Conservation (phyloP, 1,140 invertebrate genomes). For the Chelonus insularis region DNA sequence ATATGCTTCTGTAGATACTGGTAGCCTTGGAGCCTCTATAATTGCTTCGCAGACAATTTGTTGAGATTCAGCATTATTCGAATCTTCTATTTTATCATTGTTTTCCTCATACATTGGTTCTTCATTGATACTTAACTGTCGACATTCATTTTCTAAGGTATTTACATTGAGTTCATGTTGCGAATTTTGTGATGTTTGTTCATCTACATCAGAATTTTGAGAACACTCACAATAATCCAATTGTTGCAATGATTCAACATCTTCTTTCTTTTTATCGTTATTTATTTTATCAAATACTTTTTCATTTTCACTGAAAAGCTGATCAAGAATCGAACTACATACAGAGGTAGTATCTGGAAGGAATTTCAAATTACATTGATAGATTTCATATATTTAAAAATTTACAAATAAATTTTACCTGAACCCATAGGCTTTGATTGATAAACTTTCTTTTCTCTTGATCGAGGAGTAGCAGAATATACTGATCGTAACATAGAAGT, state of each 20-base stretch:
- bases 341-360: constrained; percentile 16
- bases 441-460: not conserved
- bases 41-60: not conserved
- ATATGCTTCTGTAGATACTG: too few species aligned
- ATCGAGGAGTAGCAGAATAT: not conserved
- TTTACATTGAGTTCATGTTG: not conserved
- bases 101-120: not conserved
- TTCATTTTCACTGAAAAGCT: not conserved
- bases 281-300: not conserved
- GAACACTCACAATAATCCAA: not conserved
- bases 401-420: not conserved
- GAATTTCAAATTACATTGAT: not conserved
- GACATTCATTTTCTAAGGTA: not conserved
- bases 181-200: not conserved
- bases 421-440: not conserved
- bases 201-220: not conserved
- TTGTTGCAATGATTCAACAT: too few species aligned
- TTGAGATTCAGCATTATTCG: not conserved
- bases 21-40: too few species aligned
- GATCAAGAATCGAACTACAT: constrained; percentile 3
- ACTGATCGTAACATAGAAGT: constrained; percentile 9
- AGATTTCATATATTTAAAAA: not conserved
- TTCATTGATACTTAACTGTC: constrained; percentile 1
- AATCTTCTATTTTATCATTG: not conserved
- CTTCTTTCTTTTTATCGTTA: not conserved